phyloP scores from a whole-genome alignment of 2,888 invertebrate species.

The Drosophila mulleri region DNA sequence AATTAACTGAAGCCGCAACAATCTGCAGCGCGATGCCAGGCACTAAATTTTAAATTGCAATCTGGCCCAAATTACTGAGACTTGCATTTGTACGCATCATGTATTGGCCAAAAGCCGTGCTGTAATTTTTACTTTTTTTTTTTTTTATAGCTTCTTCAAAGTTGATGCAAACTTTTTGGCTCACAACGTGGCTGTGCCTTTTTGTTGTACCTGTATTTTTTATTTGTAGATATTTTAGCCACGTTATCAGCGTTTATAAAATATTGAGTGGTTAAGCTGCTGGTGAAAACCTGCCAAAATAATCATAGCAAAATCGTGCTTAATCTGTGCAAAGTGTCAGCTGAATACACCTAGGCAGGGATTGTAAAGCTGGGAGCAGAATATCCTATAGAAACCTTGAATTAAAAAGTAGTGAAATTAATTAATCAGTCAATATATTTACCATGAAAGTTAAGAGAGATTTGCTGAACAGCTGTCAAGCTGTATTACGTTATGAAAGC shows the following conservation, averaged over 20 bases:
- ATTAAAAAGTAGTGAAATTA: neutral
- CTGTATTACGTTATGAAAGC: too few species aligned
- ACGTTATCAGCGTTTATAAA: slow-evolving; percentile 9
- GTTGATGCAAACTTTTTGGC: slow-evolving; percentile 19
- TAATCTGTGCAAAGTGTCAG: neutral
- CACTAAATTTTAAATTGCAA: slow-evolving; percentile 76
- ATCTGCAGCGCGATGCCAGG: slow-evolving; percentile 27
- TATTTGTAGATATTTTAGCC: slow-evolving; percentile 14
- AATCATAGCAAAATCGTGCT: neutral
- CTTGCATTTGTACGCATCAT: slow-evolving; percentile 63
- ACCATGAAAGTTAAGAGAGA: neutral
- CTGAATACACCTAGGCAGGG: neutral
- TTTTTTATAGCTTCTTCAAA: slow-evolving; percentile 5
- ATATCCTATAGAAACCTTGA: neutral
- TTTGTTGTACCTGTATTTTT: neutral
- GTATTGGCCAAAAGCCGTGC: slow-evolving; percentile 25
- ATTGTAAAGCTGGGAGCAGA: too few species aligned
- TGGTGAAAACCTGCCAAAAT: neutral
- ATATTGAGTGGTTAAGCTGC: neutral
- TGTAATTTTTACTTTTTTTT: neutral
- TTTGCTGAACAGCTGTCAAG: too few species aligned
- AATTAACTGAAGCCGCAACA: slow-evolving; percentile 63
- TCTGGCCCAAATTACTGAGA: slow-evolving; percentile 69
- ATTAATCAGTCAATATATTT: neutral
- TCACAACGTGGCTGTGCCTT: neutral